Conservation (phyloP, 1,140 invertebrate genomes). For the Stegodyphus mimosarum region DNA sequence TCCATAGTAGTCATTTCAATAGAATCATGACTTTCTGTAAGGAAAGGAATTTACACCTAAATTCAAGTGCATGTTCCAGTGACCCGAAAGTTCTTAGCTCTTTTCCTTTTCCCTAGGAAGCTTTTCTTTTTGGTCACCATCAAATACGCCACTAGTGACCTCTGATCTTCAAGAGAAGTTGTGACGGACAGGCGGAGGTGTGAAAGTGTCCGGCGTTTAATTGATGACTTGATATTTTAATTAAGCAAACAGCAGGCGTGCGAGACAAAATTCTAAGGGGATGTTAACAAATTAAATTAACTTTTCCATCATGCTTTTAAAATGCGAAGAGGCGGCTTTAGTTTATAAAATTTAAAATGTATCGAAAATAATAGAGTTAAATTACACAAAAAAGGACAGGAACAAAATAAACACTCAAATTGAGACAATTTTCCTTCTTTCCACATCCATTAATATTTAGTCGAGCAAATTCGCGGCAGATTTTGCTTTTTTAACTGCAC, state of each 20-base stretch:
- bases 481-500: too few relatives aligned
- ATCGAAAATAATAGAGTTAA: too few relatives aligned
- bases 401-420: too few relatives aligned
- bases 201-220: conserved; percentile 53
- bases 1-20: background rate
- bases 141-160: conserved; percentile 38
- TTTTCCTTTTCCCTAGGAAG: background rate
- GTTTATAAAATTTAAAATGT: too few relatives aligned
- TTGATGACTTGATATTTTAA: conserved; percentile 52
- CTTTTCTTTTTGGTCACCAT: background rate
- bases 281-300: conserved; percentile 13
- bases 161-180: background rate
- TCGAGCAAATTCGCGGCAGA: too few relatives aligned
- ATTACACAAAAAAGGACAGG: too few relatives aligned
- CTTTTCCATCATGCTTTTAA: too few relatives aligned
- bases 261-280: conserved; percentile 3
- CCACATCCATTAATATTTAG: too few relatives aligned
- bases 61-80: conserved; percentile 4
- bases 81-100: conserved; percentile 7
- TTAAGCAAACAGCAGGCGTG: conserved; percentile 47
- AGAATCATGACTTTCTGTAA: background rate
- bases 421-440: too few relatives aligned
- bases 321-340: too few relatives aligned
- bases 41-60: background rate
- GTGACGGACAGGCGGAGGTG: conserved; percentile 51